Base-by-base conservation (phyloP, 2,797 vertebrate species). In the Taeniopygia guttata region DNA sequence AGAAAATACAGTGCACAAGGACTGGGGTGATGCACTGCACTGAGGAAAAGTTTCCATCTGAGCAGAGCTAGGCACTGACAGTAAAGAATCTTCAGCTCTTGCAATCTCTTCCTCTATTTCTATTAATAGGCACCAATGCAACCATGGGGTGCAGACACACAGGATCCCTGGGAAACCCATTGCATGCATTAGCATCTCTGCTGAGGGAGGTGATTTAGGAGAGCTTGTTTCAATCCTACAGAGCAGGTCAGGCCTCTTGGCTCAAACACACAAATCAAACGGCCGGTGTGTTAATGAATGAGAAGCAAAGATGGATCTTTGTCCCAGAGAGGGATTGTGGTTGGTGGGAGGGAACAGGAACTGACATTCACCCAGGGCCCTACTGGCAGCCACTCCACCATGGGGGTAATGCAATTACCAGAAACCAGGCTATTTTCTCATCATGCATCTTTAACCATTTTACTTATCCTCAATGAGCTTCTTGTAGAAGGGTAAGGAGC, bases 71-170 rank as follows among this genome's bases (percentile, higher is more conserved):
- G n/a, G 55, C 26, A 17, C 9, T 52, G 10, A 32, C 1, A 3
- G 70, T 22, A 56, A 55, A 70, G 29, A 60, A 40, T 73, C 77
- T 67, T 54, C n/a, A 52, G 11, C 22, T 32, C 14, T 40, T 63
- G 48, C 23, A 55, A 26, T 55, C 54, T 45, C 25, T 63, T 91
- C 42, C 46, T 49, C 38, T 49, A 4, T 9, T 69, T 60, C 43
- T 84, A 22, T 73, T 62, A 73, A 69, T 7, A 59, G 46, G 16
- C 34, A 58, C 17, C 17, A 45, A n/a, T 48, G 27, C 22, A 72
- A 38, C 23, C 15, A 1, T 4, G 15, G 30, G 19, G 13, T 21
- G 7, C 40, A 66, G 55, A 49, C 38, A 30, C 1, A 1, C 0
- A 2, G 34, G 10, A 48, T 51, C 38, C 15, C 54, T 15, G 21